phyloP scores from a whole-genome alignment of 2,113 vertebrate genomes.

The Zosterops pallidus region DNA sequence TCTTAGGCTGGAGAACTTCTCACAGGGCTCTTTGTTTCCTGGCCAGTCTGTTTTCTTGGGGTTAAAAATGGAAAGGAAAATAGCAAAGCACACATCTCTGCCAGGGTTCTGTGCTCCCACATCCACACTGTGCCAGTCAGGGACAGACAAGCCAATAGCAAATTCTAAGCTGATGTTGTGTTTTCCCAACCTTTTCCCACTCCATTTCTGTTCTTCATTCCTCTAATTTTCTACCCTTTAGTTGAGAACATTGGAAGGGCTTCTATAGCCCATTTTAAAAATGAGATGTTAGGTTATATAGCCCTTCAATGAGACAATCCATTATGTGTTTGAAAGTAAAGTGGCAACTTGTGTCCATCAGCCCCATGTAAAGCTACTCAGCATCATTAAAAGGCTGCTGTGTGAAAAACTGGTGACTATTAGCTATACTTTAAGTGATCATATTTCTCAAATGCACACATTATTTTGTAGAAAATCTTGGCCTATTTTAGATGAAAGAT shows the following conservation, averaged over 20 bases:
- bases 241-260: not conserved
- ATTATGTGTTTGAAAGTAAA: not conserved
- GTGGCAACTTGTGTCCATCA: not conserved
- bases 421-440: not conserved
- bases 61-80: slow-evolving; percentile 4
- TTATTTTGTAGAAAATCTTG: not conserved
- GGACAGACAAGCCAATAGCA: not conserved
- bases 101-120: not conserved
- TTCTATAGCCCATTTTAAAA: not conserved
- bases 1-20: not conserved
- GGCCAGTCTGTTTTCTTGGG: not conserved
- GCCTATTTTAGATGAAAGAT: not conserved
- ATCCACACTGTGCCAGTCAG: not conserved
- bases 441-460: not conserved
- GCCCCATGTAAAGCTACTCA: not conserved
- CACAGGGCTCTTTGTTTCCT: not conserved
- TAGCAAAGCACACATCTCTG: not conserved
- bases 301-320: not conserved
- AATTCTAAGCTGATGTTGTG: not conserved
- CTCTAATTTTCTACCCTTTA: not conserved
- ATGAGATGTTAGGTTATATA: not conserved
- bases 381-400: not conserved
- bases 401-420: not conserved
- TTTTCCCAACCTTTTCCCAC: not conserved
- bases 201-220: not conserved